Evolutionary conservation across 2,888 invertebrate genomes (phyloP).

Genomic region (Nowickia ferox): DNA sequence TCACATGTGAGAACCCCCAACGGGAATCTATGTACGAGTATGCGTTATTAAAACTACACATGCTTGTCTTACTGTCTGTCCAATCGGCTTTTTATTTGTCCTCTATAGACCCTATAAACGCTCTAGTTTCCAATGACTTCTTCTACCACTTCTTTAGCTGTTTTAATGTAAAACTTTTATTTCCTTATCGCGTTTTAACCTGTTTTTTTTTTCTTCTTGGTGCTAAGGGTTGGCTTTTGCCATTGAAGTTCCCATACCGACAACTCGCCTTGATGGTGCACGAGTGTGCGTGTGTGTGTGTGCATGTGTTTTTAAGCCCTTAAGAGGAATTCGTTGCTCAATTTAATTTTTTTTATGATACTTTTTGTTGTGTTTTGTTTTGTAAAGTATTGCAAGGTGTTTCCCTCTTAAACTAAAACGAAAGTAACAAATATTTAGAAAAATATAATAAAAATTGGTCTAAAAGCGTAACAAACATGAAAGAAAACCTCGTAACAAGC

Average conservation of each 20-base stretch:
- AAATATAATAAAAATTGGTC: constrained; percentile 50
- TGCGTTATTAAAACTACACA: constrained; percentile 63
- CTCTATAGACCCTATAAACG: constrained; percentile 40
- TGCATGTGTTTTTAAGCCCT: constrained; percentile 52
- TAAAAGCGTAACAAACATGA: constrained; percentile 59
- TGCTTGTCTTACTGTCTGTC: constrained; percentile 23
- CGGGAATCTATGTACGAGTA: constrained; percentile 53
- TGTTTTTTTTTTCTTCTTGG: constrained; percentile 8
- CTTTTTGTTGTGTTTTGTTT: not conserved
- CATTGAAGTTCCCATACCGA: constrained; percentile 9
- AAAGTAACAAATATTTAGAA: constrained; percentile 4
- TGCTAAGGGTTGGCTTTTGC: constrained; percentile 58
- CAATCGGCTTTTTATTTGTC: constrained; percentile 12
- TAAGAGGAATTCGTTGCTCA: constrained; percentile 49
- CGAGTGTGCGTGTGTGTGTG: constrained; percentile 3
- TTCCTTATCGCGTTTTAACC: constrained; percentile 65
- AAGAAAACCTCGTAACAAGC: constrained; percentile 54
- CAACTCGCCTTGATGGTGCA: not conserved
- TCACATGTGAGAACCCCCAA: constrained; percentile 59
- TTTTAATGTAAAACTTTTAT: constrained; percentile 51
- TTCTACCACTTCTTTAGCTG: not conserved
- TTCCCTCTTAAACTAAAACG: constrained; percentile 29
- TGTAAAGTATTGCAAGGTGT: constrained; percentile 66
- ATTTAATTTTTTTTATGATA: constrained; percentile 23
- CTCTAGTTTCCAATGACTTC: constrained; percentile 13